phyloP scores from a whole-genome alignment of 2,797 vertebrate genomes.

The Cephalopachus bancanus region DNA sequence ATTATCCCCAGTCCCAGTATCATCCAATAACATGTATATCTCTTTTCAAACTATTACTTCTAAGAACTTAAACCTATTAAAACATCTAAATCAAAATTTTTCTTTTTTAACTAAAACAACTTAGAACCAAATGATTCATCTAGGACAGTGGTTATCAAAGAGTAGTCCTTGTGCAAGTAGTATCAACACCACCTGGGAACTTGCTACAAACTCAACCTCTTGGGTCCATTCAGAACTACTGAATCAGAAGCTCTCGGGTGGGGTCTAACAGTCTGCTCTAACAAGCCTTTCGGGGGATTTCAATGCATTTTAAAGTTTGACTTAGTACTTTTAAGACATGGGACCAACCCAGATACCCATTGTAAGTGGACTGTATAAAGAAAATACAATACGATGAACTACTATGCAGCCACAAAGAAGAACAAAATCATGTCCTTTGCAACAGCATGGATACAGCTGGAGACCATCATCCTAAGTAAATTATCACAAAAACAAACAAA shows the following conservation, averaged over 20 bases:
- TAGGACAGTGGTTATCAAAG: background rate
- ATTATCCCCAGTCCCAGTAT: rapidly evolving
- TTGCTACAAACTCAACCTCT: background rate
- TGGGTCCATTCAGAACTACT: background rate
- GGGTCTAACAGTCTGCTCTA: background rate
- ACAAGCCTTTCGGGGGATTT: background rate
- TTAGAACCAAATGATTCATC: background rate
- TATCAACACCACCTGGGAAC: background rate
- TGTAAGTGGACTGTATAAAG: too few species aligned
- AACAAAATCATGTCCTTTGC: too few species aligned
- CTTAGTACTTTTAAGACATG: background rate
- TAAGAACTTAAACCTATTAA: background rate
- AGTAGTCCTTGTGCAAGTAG: background rate
- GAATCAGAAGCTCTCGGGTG: background rate
- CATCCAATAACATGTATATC: background rate
- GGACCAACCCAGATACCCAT: too few species aligned
- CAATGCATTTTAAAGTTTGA: background rate
- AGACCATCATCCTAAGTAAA: too few species aligned
- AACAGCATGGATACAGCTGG: too few species aligned
- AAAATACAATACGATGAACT: too few species aligned
- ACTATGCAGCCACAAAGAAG: too few species aligned
- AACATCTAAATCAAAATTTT: background rate
- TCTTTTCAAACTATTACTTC: background rate
- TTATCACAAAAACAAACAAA: too few species aligned
- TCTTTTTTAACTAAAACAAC: background rate